Conservation (phyloP, 2,797 vertebrate genomes). For the Taenioides sp. region DNA sequence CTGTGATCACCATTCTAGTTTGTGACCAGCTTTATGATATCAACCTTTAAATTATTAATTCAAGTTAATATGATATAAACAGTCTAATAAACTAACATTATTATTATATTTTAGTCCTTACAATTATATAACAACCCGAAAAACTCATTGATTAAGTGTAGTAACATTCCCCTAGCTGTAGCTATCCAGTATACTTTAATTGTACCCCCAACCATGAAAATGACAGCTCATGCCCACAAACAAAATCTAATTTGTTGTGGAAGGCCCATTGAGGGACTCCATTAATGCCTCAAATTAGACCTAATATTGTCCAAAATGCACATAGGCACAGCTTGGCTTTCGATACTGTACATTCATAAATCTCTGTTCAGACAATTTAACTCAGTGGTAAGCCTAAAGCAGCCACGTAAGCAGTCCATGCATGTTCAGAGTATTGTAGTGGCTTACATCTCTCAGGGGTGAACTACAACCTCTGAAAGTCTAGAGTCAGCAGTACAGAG, state of each 20-base stretch:
- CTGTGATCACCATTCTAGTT: too few species aligned
- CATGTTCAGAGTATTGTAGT: slow-evolving; percentile 62
- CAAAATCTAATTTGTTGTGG: slow-evolving; percentile 52
- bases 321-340: slow-evolving; percentile 37
- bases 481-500: slow-evolving; percentile 71
- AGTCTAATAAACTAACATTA: too few species aligned
- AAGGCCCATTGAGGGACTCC: slow-evolving; percentile 36
- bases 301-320: slow-evolving; percentile 40
- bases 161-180: not conserved
- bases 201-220: slow-evolving; percentile 34
- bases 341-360: slow-evolving; percentile 58
- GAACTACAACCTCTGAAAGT: slow-evolving; percentile 69
- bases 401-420: slow-evolving; percentile 70
- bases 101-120: too few species aligned
- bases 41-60: too few species aligned
- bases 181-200: slow-evolving; percentile 1
- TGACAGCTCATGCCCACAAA: slow-evolving; percentile 23
- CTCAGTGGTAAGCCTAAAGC: slow-evolving; percentile 56
- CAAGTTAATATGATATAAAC: too few species aligned
- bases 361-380: slow-evolving; percentile 66
- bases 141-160: not conserved
- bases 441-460: slow-evolving; percentile 72
- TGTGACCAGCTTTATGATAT: too few species aligned
- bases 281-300: slow-evolving; percentile 54
- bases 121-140: too few species aligned